Conservation (phyloP, 2,113 vertebrate species). For the Pithys albifrons region DNA sequence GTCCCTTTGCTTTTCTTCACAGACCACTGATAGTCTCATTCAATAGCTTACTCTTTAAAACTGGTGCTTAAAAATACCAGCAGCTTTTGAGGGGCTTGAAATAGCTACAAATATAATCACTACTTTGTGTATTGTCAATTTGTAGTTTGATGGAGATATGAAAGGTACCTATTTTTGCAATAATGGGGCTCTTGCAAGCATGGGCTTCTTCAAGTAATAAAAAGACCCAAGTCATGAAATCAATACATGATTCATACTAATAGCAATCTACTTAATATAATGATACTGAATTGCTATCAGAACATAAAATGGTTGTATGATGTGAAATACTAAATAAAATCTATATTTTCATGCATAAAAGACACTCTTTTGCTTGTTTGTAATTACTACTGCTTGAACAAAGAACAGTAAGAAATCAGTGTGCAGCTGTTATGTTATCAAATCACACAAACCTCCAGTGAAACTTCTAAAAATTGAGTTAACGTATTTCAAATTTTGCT, state of each 20-base stretch:
- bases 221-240: slow-evolving; percentile 28
- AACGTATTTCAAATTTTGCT: not conserved
- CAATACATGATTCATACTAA: not conserved
- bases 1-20: not conserved
- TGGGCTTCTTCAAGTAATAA: not conserved
- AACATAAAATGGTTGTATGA: not conserved
- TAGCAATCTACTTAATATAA: not conserved
- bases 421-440: not conserved
- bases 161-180: not conserved
- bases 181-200: not conserved
- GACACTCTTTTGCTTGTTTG: not conserved
- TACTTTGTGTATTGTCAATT: not conserved
- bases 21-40: not conserved
- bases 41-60: not conserved
- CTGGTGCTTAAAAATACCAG: not conserved
- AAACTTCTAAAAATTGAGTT: not conserved
- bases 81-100: not conserved
- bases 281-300: not conserved
- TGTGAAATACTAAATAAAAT: not conserved
- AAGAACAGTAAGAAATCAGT: not conserved
- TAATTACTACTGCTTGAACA: not conserved
- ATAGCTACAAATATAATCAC: not conserved
- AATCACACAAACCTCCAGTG: not conserved
- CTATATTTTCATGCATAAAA: not conserved
- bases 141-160: not conserved